Evolutionary conservation across 2,113 vertebrate species (phyloP).

Genomic region (Pterophyllum scalare): DNA sequence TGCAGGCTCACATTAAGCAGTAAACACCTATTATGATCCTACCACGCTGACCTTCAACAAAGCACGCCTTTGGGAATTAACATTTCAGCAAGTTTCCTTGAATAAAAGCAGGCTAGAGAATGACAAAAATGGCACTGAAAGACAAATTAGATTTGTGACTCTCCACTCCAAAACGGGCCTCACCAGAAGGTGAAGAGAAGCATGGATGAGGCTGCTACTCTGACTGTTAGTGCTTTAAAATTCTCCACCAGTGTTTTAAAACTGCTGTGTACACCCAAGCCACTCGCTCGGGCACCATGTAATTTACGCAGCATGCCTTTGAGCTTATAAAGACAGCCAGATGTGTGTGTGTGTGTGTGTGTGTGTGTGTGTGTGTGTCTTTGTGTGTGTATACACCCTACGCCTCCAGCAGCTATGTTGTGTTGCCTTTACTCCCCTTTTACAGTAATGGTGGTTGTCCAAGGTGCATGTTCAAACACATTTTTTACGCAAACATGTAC

Average conservation of each 20-base stretch:
- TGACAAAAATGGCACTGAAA: neutral
- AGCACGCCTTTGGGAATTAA: constrained; percentile 20
- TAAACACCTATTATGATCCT: constrained; percentile 55
- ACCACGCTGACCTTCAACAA: constrained; percentile 31
- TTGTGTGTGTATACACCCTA: constrained; percentile 56
- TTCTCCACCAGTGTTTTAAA: constrained; percentile 45
- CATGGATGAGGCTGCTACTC: constrained; percentile 25
- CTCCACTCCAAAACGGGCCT: constrained; percentile 3
- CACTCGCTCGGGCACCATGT: constrained; percentile 73
- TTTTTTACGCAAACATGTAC: constrained; percentile 54
- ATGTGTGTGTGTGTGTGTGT: constrained; percentile 67
- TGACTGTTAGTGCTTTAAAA: constrained; percentile 56
- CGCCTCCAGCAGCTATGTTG: constrained; percentile 72
- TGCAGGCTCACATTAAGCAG: constrained; percentile 31
- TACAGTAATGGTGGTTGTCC: constrained; percentile 46
- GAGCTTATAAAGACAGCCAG: constrained; percentile 79
- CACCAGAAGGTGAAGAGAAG: neutral
- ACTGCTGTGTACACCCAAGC: constrained; percentile 54
- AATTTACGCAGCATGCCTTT: constrained; percentile 79
- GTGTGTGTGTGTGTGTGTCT: constrained; percentile 54
- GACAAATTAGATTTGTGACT: neutral
- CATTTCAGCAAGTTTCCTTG: constrained; percentile 12
- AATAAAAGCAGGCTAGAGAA: neutral
- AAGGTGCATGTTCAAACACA: constrained; percentile 72
- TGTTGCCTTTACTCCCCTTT: constrained; percentile 63